These are phyloP conservation scores for Dallia pectoralis DNA, from an alignment of 2,797 vertebrate species.

Conservation along the genomic window DNA sequence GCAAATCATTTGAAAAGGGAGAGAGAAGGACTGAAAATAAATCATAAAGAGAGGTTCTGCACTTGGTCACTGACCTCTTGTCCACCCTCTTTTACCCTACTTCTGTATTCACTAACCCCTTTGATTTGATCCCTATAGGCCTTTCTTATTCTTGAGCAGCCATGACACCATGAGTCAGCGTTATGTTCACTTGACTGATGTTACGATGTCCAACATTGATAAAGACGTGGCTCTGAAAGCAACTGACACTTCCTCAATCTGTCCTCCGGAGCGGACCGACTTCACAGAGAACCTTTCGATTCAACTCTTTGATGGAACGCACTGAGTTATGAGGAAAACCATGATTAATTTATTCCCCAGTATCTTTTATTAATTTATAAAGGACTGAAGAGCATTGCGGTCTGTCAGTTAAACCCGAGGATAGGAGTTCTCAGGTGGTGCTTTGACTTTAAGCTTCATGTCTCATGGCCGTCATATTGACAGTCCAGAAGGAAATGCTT, in stretches of 20 bases:
- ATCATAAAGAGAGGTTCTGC: not conserved
- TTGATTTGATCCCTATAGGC: slow-evolving; percentile 20
- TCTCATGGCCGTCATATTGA: not conserved
- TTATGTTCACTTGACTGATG: slow-evolving; percentile 42
- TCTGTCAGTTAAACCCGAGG: slow-evolving; percentile 16
- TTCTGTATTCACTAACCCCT: slow-evolving; percentile 4
- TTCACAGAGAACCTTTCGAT: slow-evolving; percentile 26
- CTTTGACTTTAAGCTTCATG: not conserved
- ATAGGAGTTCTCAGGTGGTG: not conserved
- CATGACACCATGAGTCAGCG: slow-evolving; percentile 43
- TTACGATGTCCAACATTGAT: slow-evolving; percentile 29
- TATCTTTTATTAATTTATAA: slow-evolving; percentile 61
- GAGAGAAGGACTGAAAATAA: no score
- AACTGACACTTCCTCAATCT: slow-evolving; percentile 6
- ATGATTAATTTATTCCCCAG: slow-evolving; percentile 64
- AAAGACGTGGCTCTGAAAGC: slow-evolving; percentile 40
- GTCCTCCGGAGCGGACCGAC: slow-evolving; percentile 12
- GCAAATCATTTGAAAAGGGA: no score
- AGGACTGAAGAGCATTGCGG: slow-evolving; percentile 34
- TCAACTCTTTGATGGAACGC: slow-evolving; percentile 47
- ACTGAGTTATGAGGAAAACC: slow-evolving; percentile 50
- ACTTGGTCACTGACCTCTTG: not conserved
- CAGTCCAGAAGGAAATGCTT: not conserved
- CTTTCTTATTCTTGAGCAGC: slow-evolving; percentile 21
- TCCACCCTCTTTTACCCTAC: not conserved